phyloP scores from a whole-genome alignment of 2,888 invertebrate species.

The Diarsia brunnea region DNA sequence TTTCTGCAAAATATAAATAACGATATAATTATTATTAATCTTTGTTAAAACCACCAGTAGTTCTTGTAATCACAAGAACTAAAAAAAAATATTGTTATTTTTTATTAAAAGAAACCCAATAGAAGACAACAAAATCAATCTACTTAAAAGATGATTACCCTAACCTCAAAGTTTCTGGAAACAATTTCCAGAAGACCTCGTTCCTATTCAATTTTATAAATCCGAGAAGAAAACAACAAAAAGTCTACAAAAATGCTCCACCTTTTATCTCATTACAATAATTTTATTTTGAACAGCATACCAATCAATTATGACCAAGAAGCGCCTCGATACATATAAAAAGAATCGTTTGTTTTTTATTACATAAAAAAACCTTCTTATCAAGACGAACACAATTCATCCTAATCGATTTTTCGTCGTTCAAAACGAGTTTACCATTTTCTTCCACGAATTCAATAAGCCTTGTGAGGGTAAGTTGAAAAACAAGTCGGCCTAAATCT shows the following conservation, averaged over 20 bases:
- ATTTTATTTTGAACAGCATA: slow-evolving; percentile 15
- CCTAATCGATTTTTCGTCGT: slow-evolving; percentile 66
- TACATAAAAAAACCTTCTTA: slow-evolving; percentile 58
- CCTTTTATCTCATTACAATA: not conserved
- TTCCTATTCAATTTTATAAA: not conserved
- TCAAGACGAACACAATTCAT: slow-evolving; percentile 57
- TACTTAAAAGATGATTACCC: not conserved
- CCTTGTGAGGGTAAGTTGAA: slow-evolving; percentile 47
- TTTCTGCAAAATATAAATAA: slow-evolving; percentile 14
- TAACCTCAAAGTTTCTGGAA: not conserved
- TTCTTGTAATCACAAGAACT: not conserved
- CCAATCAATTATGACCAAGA: slow-evolving; percentile 14
- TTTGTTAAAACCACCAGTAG: too few species aligned
- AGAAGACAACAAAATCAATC: not conserved
- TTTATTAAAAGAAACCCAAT: not conserved
- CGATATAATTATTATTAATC: not conserved
- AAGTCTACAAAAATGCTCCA: not conserved
- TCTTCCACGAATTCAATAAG: slow-evolving; percentile 68
- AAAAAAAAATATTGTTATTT: too few species aligned
- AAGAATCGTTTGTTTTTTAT: slow-evolving; percentile 59
- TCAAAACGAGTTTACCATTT: slow-evolving; percentile 66
- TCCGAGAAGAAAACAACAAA: not conserved
- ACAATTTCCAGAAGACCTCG: not conserved
- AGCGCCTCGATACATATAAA: slow-evolving; percentile 10
- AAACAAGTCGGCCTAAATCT: slow-evolving; percentile 61